Evolutionary conservation across 2,797 vertebrate genomes (phyloP).

Genomic region (Limosa lapponica): DNA sequence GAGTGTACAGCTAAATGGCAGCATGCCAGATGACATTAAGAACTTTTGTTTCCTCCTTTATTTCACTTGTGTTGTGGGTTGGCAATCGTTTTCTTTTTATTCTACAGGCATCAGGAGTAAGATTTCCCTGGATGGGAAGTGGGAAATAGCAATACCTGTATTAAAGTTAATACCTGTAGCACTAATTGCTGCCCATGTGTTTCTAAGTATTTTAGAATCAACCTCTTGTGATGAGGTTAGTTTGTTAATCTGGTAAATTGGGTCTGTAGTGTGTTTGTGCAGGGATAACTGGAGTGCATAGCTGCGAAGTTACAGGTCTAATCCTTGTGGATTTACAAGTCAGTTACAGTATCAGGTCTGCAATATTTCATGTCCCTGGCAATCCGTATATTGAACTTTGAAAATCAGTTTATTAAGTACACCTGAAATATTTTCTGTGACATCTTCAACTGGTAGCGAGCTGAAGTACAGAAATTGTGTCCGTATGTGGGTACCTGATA

Average conservation of each 20-base stretch:
- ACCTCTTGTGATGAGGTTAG: background rate
- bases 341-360: background rate
- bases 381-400: background rate
- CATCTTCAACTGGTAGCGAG: background rate
- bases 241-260: conserved; percentile 31
- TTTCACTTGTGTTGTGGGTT: background rate
- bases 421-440: background rate
- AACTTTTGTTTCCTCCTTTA: background rate
- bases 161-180: background rate
- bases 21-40: background rate
- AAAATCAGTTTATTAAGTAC: background rate
- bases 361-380: background rate
- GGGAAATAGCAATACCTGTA: background rate
- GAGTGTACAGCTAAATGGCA: background rate
- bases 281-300: background rate
- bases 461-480: background rate
- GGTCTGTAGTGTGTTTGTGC: background rate
- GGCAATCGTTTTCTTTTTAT: background rate
- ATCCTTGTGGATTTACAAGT: conserved; percentile 11
- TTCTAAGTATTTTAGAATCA: background rate
- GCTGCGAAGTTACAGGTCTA: background rate
- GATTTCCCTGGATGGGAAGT: background rate
- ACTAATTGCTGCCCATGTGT: background rate
- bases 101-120: background rate
- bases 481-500: background rate